These are phyloP conservation scores for Apteryx owenii DNA, from an alignment of 2,113 vertebrate genomes.

Conservation along the genomic window DNA sequence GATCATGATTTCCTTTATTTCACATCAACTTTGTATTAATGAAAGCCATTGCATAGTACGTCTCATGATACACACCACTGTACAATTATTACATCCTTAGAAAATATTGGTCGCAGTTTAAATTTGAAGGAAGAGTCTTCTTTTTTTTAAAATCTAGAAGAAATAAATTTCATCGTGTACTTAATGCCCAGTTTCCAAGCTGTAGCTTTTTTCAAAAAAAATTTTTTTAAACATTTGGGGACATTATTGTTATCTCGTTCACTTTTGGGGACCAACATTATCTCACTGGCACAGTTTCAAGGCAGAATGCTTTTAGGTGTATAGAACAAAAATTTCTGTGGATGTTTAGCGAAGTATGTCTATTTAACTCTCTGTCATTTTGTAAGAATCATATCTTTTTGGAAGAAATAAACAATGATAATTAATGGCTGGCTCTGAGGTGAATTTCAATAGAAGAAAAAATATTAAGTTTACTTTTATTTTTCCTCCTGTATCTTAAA, in stretches of 20 bases:
- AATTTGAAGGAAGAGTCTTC: not conserved
- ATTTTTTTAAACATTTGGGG: not conserved
- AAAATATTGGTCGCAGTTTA: not conserved
- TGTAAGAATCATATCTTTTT: not conserved
- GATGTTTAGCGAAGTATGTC: not conserved
- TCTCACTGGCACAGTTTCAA: not conserved
- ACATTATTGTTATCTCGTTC: not conserved
- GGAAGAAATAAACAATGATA: not conserved
- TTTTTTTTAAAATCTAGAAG: not conserved
- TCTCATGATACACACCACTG: not conserved
- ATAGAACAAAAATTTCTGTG: not conserved
- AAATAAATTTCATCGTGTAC: not conserved
- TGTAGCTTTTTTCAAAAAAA: not conserved
- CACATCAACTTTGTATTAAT: not conserved
- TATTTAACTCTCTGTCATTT: not conserved
- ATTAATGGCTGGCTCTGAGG: not conserved
- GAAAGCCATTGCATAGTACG: not conserved
- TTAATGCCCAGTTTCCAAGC: not conserved
- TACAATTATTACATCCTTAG: not conserved
- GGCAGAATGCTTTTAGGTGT: not conserved
- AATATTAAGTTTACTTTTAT: not conserved
- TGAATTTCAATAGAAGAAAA: not conserved
- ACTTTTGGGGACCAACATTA: fast-evolving
- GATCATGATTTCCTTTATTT: not conserved
- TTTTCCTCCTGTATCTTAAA: not conserved